Evolutionary conservation across 2,797 vertebrate genomes (phyloP), one percentile per base, ranked within the genome.

Genomic region (Eulemur coronatus): DNA sequence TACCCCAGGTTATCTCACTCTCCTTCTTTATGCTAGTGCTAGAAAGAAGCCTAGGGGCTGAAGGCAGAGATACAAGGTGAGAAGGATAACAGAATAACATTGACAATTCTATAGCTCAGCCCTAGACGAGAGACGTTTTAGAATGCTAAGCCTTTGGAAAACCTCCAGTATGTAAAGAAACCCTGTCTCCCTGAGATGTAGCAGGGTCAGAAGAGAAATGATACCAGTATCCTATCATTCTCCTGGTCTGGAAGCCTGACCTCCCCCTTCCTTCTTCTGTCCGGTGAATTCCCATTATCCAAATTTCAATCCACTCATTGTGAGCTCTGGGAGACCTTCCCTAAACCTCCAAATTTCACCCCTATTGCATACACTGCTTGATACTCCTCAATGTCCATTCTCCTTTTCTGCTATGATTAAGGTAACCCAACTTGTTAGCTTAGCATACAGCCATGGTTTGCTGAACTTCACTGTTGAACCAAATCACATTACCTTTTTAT

Each of bases 401-500:
- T 70, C 61, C 28, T 81, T 75, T 84, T 70, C 61, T 67, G 76
- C 43, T 13, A 65, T 26, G n/a, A 69, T 65, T 82, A 89, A 52
- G 59, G 38, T 46, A 59, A 7, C 30, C 35, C 84, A 69, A 57
- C 38, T 75, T 84, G 5, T n/a, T 24, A 91, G 48, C 61, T 61
- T 48, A 84, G 22, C 73, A 95, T 65, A 70, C 0, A 79, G 61
- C 41, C 76, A 90, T 0, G 30, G 46, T 88, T 61, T 92, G 33
- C 20, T 87, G 41, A 80, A 81, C 84, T 48, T 93, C 78, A 89
- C 14, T 41, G n/a, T 5, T 73, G 52, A 96, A 93, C 17, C 70
- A 24, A 93, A 93, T 84, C 50, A 46, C 12, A 13, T 96, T 98
- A 99, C 99, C 99, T 99, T 99, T 98, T 99, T 99, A 98, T 99